Percentiles rank a stretch among this genome's conserved stretches.
These are phyloP conservation scores for Dryobates pubescens DNA, from an alignment of 2,797 vertebrate genomes.

Conservation along the genomic window DNA sequence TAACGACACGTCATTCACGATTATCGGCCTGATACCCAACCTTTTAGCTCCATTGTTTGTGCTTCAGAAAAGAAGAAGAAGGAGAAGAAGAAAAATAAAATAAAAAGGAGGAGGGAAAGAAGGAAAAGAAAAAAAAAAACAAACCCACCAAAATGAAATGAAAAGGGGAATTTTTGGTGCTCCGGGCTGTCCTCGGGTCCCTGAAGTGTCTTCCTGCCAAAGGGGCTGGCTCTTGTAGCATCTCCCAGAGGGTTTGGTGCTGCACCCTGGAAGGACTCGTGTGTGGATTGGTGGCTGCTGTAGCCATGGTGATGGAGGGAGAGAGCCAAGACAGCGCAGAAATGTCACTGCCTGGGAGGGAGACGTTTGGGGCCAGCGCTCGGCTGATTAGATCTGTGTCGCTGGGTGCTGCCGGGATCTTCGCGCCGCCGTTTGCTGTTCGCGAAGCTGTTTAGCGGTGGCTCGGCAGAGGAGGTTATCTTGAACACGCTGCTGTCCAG, in stretches of 20 bases:
- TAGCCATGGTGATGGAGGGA: conserved; percentile 60
- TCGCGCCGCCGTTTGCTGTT: background rate
- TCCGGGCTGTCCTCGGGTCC: background rate
- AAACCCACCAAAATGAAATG: background rate
- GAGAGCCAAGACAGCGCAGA: conserved; percentile 6
- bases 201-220: conserved; percentile 4
- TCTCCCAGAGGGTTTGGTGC: conserved; percentile 46
- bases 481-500: conserved; percentile 4
- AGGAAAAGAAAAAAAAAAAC: too few relatives aligned
- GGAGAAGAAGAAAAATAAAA: background rate
- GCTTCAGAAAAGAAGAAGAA: background rate
- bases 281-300: conserved; percentile 28
- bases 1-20: conserved; percentile 75
- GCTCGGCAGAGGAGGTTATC: conserved; percentile 33
- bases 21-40: conserved; percentile 78
- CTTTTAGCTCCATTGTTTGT: conserved; percentile 76
- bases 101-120: background rate
- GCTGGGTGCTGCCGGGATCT: background rate
- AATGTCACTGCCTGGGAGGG: conserved; percentile 45
- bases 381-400: background rate
- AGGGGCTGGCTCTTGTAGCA: conserved; percentile 7
- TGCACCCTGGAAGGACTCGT: conserved; percentile 35
- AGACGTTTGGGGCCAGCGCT: background rate
- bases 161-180: conserved; percentile 6
- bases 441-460: background rate